Evolutionary conservation across 23 tunicate species (phyloP), one percentile per base, ranked within the genome.

Genomic region (Halocynthia aurantium): DNA sequence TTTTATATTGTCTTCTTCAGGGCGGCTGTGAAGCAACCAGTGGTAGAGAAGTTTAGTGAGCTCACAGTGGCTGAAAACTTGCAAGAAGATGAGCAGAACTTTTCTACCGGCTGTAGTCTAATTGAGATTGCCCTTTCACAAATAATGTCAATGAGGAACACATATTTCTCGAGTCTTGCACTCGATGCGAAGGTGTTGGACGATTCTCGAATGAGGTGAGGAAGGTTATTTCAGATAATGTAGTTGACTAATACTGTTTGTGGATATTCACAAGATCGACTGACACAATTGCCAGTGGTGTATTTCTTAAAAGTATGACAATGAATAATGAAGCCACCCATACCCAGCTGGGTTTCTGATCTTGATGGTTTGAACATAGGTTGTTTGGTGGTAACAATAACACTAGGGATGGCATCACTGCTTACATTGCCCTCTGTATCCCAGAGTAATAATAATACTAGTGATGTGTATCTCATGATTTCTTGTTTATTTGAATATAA

Each of bases 121-220:
- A 10, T 74, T 53, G 56, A 52, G 19, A n/a, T 49, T 13, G 62
- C 62, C n/a, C n/a, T 74, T 51, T 51, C 78, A 13, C 20, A 15
- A 7, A 22, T 74, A 13, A 20, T 64, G n/a, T 74, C 78, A 19
- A 74, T 74, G 2, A 62, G 78, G 8, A 21, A 62, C n/a, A 74
- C 78, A 10, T 74, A 74, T 44, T 8, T 74, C 17, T 54, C 55
- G 31, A 74, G 78, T 54, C 13, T 74, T 22, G 19, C 56, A 8
- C 21, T 74, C 31, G 67, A 74, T 56, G 5, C 78, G 10, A 74
- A 74, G 56, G 56, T 54, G 5, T 22, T 74, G 21, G 56, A 52
- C 10, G 56, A 74, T 22, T 74, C 78, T 7, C 55, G 56, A 74
- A 8, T 9, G 20, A 74, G 78, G 78, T 74, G 6, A 15, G 10